Base-by-base conservation (phyloP, 2,113 vertebrate genomes). In the Rafetus swinhoei region DNA sequence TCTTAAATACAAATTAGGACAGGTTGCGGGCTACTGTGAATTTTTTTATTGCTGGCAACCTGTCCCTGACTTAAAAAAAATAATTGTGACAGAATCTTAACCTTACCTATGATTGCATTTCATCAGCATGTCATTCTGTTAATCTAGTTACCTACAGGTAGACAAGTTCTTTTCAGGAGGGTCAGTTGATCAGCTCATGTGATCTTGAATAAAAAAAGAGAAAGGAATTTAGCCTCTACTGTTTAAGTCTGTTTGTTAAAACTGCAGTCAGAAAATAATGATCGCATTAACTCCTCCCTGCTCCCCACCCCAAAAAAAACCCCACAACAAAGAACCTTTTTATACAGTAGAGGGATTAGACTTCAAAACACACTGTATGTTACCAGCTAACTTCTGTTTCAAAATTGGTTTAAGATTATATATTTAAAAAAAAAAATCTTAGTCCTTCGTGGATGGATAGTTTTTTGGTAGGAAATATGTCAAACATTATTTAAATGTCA, bases 211-310 rank as follows among this genome's bases (percentile, higher is more conserved):
- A 84, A 85, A 95, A 94, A 86, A 97, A 39, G n/a, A 76, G 52
- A 85, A 88, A 35, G 91, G 96, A 97, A 92, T 98, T 94, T 96
- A 96, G 94, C 94, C 82, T 82, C 59, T 13, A 86, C 50, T 97
- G 82, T 97, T 90, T 97, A 95, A 92, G 72, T 97, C 97, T 81
- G 90, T 85, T 98, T 94, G 90, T 97, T 98, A 96, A 97, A 97
- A 95, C 79, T 90, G 88, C 57, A 62, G 39, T 96, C 94, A 80
- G 59, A 95, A 90, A 97, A 86, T 95, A 97, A 91, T 96, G 85
- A 53, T 39, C 50, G 72, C 69, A 87, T 95, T 85, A 50, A 65
- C 9, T 4, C 4, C 6, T 5, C 8, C 3, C 9, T 2, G 2
- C 4, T 14, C 59, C 5, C 25, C 62, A 7, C 62, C 62, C 6